Evolutionary conservation across 1,140 invertebrate genomes (phyloP).

Genomic region (Acromyrmex charruanus): DNA sequence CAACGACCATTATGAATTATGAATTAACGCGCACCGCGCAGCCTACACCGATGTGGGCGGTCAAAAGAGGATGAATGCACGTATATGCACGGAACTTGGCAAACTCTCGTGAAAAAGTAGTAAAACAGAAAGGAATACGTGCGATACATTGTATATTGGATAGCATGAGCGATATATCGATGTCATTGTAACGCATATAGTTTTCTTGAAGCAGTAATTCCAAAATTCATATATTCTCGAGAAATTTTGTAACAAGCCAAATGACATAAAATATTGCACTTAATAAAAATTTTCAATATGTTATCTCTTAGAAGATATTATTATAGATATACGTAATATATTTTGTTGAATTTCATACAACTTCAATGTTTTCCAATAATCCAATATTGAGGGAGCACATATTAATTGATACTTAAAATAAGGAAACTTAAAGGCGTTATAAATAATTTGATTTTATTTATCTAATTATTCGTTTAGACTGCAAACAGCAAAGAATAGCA

Average conservation of each 20-base stretch:
- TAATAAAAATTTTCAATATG: background rate
- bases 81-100: constrained; percentile 28
- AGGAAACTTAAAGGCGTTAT: background rate
- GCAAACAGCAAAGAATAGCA: background rate
- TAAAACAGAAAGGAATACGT: constrained; percentile 17
- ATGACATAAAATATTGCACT: background rate
- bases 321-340: background rate
- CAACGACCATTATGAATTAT: constrained; percentile 83
- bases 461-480: background rate
- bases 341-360: background rate
- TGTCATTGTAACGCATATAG: background rate
- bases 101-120: constrained; percentile 18
- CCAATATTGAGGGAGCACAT: background rate
- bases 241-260: background rate
- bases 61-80: background rate
- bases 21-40: constrained; percentile 79
- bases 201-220: background rate
- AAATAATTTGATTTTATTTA: constrained; percentile 9
- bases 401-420: background rate
- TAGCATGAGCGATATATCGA: constrained; percentile 21
- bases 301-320: background rate
- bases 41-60: constrained; percentile 23
- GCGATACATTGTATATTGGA: background rate
- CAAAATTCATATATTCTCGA: background rate
- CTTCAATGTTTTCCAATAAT: constrained; percentile 6